phyloP scores from a whole-genome alignment of 2,113 vertebrate species.

The Cepphus grylle region DNA sequence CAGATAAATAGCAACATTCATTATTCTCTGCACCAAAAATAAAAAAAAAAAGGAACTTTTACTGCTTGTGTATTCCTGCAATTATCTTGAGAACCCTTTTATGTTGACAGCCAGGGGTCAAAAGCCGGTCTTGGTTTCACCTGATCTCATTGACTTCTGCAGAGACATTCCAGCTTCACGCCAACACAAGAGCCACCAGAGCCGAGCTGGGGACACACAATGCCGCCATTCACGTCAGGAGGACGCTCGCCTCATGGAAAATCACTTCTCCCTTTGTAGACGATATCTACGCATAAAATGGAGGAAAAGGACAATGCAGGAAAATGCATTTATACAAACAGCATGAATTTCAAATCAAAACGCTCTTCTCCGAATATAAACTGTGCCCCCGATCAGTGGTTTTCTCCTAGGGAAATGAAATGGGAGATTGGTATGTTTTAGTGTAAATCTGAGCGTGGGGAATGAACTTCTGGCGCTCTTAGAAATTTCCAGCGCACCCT shows the following conservation, averaged over 20 bases:
- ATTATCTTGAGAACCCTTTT: slow-evolving; percentile 29
- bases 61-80: neutral
- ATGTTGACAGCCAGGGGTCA: slow-evolving; percentile 25
- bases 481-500: neutral
- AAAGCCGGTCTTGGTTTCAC: neutral
- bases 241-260: neutral
- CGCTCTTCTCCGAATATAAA: rapidly evolving
- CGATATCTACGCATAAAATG: neutral
- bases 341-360: neutral
- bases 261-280: neutral
- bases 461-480: neutral
- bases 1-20: neutral
- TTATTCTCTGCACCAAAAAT: neutral
- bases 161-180: neutral
- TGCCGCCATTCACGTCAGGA: neutral
- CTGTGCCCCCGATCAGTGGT: rapidly evolving
- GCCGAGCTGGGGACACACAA: slow-evolving; percentile 2
- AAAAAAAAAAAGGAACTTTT: slow-evolving; percentile 29
- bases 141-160: slow-evolving; percentile 17
- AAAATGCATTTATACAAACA: neutral
- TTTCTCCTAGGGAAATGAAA: neutral
- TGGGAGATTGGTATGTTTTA: rapidly evolving
- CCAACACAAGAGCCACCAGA: neutral
- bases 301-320: neutral
- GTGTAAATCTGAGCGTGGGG: rapidly evolving